A percentile compares a stretch with the other conserved stretches of the same genome.
Conservation (phyloP, 2,113 vertebrate species). For the Theristicus caerulescens region DNA sequence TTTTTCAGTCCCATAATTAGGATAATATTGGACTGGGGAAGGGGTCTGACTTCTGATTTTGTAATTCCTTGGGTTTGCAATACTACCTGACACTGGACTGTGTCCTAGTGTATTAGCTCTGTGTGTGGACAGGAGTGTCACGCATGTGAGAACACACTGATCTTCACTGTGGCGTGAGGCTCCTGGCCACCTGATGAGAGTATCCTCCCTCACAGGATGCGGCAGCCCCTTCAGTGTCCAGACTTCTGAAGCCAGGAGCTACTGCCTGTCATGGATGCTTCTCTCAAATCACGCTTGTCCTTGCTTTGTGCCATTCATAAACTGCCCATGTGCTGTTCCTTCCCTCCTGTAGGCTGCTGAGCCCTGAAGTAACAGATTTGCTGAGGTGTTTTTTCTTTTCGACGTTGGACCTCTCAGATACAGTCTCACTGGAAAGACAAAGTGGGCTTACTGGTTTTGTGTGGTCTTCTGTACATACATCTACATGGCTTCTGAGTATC, state of each 20-base stretch:
- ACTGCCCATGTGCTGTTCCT: not conserved
- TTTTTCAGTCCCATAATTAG: not conserved
- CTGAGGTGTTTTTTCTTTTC: not conserved
- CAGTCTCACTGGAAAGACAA: not conserved
- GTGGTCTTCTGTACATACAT: not conserved
- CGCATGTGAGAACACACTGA: not conserved
- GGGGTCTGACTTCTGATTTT: not conserved
- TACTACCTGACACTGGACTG: not conserved
- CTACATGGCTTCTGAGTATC: not conserved
- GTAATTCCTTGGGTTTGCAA: not conserved
- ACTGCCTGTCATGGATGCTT: not conserved
- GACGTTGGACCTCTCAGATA: not conserved
- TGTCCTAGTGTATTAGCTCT: not conserved
- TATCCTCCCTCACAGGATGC: not conserved
- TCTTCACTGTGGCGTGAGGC: accelerated
- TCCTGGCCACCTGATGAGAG: not conserved
- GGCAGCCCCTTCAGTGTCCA: not conserved
- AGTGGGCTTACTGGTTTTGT: not conserved
- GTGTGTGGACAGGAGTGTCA: not conserved
- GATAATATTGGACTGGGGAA: not conserved
- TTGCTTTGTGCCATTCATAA: not conserved
- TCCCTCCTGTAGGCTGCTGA: not conserved
- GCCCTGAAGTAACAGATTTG: not conserved
- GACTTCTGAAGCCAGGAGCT: not conserved
- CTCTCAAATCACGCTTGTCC: not conserved